Base-by-base conservation (phyloP, 2,888 invertebrate genomes). In the Schrankia costaestrigalis region DNA sequence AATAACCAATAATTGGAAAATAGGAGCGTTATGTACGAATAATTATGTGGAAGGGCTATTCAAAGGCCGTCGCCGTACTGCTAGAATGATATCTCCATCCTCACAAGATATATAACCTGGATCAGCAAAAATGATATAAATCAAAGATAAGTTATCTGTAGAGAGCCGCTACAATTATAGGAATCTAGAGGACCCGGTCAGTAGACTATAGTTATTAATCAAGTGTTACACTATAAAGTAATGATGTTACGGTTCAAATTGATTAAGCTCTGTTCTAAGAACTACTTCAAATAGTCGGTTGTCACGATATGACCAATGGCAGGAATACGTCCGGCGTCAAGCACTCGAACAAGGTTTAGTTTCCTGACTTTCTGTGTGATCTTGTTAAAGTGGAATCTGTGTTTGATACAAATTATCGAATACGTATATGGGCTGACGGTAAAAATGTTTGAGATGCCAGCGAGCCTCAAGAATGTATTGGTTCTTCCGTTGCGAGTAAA, bases 151-250 rank as follows among this genome's bases (percentile, higher is more conserved):
- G n/a, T 47, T 53, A 52, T 43, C 47, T 40, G 38, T 54, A 53
- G 72, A 71, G 70, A 76, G 67, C 70, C 58, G 74, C 70, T 76
- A 75, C 74, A 75, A 77, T 79, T 60, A 69, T 53, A 61, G 67
- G 77, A 71, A 80, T 78, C 71, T 71, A 78, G 72, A 77, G 62
- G 76, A 73, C 67, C 71, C 60, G 73, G 75, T 76, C 71, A 78
- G 58, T 67, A 63, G 59, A 71, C 67, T 72, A 67, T 67, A 63
- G 64, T 67, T 65, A 70, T 78, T 78, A 75, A 79, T 80, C 71
- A 73, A 58, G 58, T 61, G 58, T 62, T 52, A 62, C 45, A 41
- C 59, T 65, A 60, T 58, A 46, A 60, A 63, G 56, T 60, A 57
- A 62, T 57, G 57, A 56, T 60, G 56, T 43, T 38, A 38, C 35